These are phyloP conservation scores for Drosophila atripex DNA, from an alignment of 2,888 invertebrate species.

Conservation along the genomic window DNA sequence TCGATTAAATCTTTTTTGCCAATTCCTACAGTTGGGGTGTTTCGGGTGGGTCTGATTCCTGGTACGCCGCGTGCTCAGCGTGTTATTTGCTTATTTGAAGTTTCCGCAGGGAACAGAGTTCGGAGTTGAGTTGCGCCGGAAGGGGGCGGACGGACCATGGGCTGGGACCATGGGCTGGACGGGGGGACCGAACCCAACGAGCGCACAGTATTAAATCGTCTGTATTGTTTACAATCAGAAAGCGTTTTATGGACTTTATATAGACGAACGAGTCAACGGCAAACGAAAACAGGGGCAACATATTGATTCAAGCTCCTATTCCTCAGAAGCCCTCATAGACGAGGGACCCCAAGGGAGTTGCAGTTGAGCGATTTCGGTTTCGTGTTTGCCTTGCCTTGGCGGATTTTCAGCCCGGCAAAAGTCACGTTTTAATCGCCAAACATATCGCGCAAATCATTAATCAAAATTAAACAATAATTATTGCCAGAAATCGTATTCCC, in stretches of 20 bases:
- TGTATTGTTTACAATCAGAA: slow-evolving; percentile 78
- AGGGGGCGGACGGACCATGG: not conserved
- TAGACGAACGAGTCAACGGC: slow-evolving; percentile 46
- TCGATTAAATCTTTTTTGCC: slow-evolving; percentile 3
- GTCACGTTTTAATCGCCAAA: slow-evolving; percentile 75
- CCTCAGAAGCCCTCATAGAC: slow-evolving; percentile 34
- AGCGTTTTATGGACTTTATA: slow-evolving; percentile 76
- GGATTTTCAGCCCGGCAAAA: slow-evolving; percentile 51
- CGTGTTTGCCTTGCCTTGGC: slow-evolving; percentile 43
- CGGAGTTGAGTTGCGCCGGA: slow-evolving; percentile 33
- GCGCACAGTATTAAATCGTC: slow-evolving; percentile 77
- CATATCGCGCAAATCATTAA: slow-evolving; percentile 72
- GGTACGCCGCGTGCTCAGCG: slow-evolving; percentile 68
- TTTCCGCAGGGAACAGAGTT: slow-evolving; percentile 40
- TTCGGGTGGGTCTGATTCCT: slow-evolving; percentile 52
- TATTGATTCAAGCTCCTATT: slow-evolving; percentile 64
- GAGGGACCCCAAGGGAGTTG: slow-evolving; percentile 9
- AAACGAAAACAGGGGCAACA: slow-evolving; percentile 31
- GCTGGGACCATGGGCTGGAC: not conserved
- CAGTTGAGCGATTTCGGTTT: slow-evolving; percentile 29
- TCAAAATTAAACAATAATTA: slow-evolving; percentile 80
- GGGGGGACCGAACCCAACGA: slow-evolving; percentile 51
- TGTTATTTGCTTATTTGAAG: slow-evolving; percentile 36
- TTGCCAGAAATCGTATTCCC: slow-evolving; percentile 48
- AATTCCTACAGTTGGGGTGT: slow-evolving; percentile 12